Percentiles rank a stretch among this genome's conserved stretches.
Conservation (phyloP, 2,888 invertebrate species). For the Pollenia griseotomentosa region DNA sequence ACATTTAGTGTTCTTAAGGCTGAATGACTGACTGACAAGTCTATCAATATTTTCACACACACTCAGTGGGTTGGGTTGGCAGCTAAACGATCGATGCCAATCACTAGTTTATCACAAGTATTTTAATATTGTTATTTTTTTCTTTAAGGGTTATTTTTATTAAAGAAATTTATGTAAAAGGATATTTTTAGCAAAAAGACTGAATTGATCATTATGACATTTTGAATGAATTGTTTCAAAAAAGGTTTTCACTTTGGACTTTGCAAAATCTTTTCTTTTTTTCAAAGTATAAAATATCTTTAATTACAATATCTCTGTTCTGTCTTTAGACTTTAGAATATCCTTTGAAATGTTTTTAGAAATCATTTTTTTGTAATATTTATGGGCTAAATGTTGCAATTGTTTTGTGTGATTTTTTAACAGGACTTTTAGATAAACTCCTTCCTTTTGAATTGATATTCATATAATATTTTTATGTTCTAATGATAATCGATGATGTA, state of each 20-base stretch:
- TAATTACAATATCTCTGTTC: slow-evolving; percentile 29
- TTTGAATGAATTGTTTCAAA: slow-evolving; percentile 48
- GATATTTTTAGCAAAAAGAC: slow-evolving; percentile 27
- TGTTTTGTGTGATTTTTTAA: background rate
- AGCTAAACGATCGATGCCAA: slow-evolving; percentile 60
- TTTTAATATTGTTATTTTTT: background rate
- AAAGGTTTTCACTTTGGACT: background rate
- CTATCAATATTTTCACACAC: slow-evolving; percentile 74
- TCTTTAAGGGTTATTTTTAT: slow-evolving; percentile 36
- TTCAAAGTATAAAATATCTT: slow-evolving; percentile 15
- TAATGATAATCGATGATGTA: slow-evolving; percentile 43
- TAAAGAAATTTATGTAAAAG: slow-evolving; percentile 51
- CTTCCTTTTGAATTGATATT: background rate
- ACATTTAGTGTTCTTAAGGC: background rate
- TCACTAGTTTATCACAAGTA: slow-evolving; percentile 48
- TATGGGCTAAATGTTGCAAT: slow-evolving; percentile 25
- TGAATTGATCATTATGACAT: slow-evolving; percentile 45
- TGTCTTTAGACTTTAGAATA: background rate
- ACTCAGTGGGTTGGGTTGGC: slow-evolving; percentile 47
- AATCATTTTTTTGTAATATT: slow-evolving; percentile 34
- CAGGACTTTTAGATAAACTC: background rate
- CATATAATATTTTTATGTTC: slow-evolving; percentile 18
- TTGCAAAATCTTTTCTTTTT: background rate
- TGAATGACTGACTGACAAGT: slow-evolving; percentile 60
- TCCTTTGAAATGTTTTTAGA: background rate